Conservation (phyloP, 2,888 invertebrate species). For the Polymixis flavicincta region DNA sequence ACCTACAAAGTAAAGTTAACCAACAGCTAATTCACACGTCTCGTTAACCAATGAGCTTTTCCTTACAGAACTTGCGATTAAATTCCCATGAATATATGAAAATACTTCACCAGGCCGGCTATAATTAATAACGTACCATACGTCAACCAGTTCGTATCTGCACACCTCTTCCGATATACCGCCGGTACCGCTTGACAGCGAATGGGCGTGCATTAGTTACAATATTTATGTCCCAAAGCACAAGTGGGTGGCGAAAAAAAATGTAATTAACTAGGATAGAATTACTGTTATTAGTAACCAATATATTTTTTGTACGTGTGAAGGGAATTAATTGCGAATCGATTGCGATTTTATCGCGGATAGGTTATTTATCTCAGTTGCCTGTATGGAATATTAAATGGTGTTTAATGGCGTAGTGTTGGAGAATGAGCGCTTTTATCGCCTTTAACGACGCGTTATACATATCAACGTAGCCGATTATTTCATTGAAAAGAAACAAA, state of each 20-base stretch:
- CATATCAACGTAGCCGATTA: constrained; percentile 29
- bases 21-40: constrained; percentile 40
- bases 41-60: constrained; percentile 54
- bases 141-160: constrained; percentile 79
- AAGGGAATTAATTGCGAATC: constrained; percentile 49
- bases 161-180: constrained; percentile 77
- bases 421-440: constrained; percentile 34
- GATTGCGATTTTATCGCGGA: constrained; percentile 53
- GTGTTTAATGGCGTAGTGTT: constrained; percentile 24
- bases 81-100: constrained; percentile 73
- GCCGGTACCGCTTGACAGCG: constrained; percentile 75
- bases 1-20: constrained; percentile 1
- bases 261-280: constrained; percentile 59
- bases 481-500: constrained; percentile 36
- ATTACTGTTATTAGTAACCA: constrained; percentile 62
- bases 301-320: constrained; percentile 55
- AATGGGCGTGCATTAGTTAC: constrained; percentile 80
- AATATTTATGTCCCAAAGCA: constrained; percentile 61
- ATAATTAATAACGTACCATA: constrained; percentile 77
- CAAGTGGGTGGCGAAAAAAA: constrained; percentile 67
- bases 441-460: constrained; percentile 24
- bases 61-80: constrained; percentile 63
- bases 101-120: constrained; percentile 70
- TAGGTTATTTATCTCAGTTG: constrained; percentile 41
- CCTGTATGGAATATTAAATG: constrained; percentile 51